phyloP scores from a whole-genome alignment of 2,113 vertebrate genomes.

The Spilogale gracilis region DNA sequence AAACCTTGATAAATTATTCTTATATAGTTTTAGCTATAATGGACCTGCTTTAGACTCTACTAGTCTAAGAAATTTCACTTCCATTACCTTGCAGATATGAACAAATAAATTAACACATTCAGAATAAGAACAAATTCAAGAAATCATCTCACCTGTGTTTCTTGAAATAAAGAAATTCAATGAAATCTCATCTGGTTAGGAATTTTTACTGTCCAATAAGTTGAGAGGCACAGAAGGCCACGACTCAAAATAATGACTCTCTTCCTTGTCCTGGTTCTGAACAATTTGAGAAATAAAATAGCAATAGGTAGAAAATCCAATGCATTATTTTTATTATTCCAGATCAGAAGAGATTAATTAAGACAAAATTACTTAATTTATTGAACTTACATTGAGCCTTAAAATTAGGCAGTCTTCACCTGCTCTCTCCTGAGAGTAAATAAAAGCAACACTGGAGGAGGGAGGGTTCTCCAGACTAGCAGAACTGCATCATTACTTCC shows the following conservation, averaged over 20 bases:
- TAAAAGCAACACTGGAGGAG: not conserved
- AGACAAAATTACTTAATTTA: not conserved
- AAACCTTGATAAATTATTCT: conserved; percentile 14
- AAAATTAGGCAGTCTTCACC: not conserved
- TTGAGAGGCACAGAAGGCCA: not conserved
- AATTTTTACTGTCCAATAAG: not conserved
- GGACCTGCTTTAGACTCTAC: too few relatives aligned
- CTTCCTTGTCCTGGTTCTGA: not conserved
- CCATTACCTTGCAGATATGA: not conserved
- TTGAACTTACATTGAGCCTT: not conserved
- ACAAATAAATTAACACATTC: not conserved
- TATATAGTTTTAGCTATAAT: too few relatives aligned
- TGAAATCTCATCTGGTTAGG: not conserved
- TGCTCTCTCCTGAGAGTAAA: not conserved
- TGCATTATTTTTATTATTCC: not conserved
- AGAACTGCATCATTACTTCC: not conserved
- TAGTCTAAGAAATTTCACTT: conserved; percentile 18
- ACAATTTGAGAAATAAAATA: conserved; percentile 16
- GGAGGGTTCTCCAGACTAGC: not conserved
- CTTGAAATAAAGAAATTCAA: not conserved
- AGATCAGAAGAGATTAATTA: not conserved
- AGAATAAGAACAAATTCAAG: not conserved
- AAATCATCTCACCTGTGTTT: not conserved
- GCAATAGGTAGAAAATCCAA: not conserved
- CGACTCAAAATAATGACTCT: not conserved